phyloP scores from a whole-genome alignment of 2,888 invertebrate species.

The Heliconius cydno region DNA sequence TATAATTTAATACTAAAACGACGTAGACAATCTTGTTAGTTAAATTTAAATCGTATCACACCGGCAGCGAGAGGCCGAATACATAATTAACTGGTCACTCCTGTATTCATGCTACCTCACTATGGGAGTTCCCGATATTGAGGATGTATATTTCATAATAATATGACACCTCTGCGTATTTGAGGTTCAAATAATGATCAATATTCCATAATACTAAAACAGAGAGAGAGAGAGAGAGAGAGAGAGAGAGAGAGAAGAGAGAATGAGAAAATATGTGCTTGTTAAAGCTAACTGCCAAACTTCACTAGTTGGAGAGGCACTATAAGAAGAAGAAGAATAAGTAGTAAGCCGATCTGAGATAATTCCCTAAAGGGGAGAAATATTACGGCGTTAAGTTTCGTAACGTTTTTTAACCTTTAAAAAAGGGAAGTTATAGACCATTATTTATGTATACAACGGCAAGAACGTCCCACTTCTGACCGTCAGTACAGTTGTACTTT shows the following conservation, averaged over 20 bases:
- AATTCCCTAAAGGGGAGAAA: not conserved
- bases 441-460: not conserved
- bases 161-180: not conserved
- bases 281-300: too few relatives aligned
- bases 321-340: too few relatives aligned
- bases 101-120: constrained; percentile 36
- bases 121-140: constrained; percentile 31
- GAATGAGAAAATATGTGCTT: too few relatives aligned
- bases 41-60: constrained; percentile 39
- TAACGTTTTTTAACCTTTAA: not conserved
- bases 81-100: constrained; percentile 32
- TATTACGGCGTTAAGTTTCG: not conserved
- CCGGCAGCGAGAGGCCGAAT: constrained; percentile 25
- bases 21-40: constrained; percentile 29
- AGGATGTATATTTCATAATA: constrained; percentile 23
- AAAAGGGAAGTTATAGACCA: not conserved
- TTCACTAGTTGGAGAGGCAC: too few relatives aligned
- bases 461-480: constrained; percentile 22
- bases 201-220: not conserved
- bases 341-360: too few relatives aligned
- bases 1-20: constrained; percentile 30
- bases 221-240: too few relatives aligned
- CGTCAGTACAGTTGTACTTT: constrained; percentile 21
- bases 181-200: not conserved
- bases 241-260: too few relatives aligned